Evolutionary conservation across 2,888 invertebrate genomes (phyloP).

Genomic region (Abrostola triplasia): DNA sequence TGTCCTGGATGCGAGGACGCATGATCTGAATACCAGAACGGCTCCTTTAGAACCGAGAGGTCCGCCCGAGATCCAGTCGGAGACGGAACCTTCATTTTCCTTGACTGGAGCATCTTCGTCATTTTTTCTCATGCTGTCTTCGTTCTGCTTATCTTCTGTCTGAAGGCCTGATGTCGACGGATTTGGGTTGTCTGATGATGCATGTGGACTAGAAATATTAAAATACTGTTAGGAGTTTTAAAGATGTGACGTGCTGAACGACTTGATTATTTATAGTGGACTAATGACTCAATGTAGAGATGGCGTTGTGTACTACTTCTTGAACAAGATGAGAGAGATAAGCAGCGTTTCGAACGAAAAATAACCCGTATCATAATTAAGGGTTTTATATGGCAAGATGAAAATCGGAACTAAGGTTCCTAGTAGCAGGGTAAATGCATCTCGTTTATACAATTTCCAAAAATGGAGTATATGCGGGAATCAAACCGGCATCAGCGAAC

Average conservation of each 20-base stretch:
- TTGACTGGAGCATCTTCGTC: conserved; percentile 68
- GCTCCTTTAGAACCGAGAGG: conserved; percentile 90
- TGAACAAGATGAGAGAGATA: too few species aligned
- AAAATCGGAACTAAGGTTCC: too few species aligned
- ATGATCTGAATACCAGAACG: conserved; percentile 91
- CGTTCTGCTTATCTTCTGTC: conserved; percentile 60
- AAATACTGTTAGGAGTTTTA: not conserved
- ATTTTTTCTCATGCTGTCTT: conserved; percentile 82
- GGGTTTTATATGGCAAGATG: too few species aligned
- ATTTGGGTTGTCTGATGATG: conserved; percentile 80
- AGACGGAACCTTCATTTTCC: conserved; percentile 73
- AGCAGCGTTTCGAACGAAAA: too few species aligned
- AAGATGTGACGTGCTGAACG: not conserved
- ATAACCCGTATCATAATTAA: too few species aligned
- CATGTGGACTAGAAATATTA: conserved; percentile 82
- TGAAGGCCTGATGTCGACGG: conserved; percentile 85
- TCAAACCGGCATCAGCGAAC: too few species aligned
- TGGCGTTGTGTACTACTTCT: too few species aligned
- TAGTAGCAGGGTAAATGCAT: too few species aligned
- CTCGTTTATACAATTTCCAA: too few species aligned
- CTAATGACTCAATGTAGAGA: conserved; percentile 3
- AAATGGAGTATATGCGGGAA: too few species aligned
- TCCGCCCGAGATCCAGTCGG: conserved; percentile 89
- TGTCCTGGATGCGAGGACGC: conserved; percentile 86
- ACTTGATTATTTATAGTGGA: not conserved